Conservation (phyloP, 2,113 vertebrate species). For the Microcebus tavaratra region DNA sequence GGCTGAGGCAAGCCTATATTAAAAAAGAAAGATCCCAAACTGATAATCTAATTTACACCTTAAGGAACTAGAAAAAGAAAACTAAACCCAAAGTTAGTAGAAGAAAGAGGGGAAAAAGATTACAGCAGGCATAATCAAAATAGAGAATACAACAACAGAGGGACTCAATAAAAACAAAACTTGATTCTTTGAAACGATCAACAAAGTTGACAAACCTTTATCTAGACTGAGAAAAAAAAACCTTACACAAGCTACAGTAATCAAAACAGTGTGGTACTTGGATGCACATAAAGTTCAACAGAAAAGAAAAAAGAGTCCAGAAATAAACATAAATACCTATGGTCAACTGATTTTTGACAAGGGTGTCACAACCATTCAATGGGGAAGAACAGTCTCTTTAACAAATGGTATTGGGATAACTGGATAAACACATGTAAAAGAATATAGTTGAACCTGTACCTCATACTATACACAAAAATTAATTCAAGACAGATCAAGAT, state of each 20-base stretch:
- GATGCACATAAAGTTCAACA: background rate
- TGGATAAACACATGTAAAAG: background rate
- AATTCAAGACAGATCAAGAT: background rate
- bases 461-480: background rate
- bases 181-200: background rate
- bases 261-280: background rate
- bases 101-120: background rate
- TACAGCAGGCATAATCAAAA: background rate
- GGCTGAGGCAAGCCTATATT: background rate
- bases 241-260: background rate
- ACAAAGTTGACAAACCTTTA: background rate
- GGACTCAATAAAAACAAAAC: background rate
- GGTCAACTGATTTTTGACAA: constrained; percentile 12
- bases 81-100: constrained; percentile 20
- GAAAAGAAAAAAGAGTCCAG: background rate
- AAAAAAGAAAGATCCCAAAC: background rate
- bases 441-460: background rate
- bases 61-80: background rate
- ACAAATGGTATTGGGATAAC: background rate
- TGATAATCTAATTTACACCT: background rate
- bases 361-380: background rate
- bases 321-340: background rate
- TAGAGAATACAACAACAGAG: background rate
- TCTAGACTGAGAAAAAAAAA: background rate
- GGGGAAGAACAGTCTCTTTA: background rate